A percentile compares a stretch with the other conserved stretches of the same genome.
These are phyloP conservation scores for Acanthosepion lycidas DNA, from an alignment of 2,888 invertebrate species.

Conservation along the genomic window DNA sequence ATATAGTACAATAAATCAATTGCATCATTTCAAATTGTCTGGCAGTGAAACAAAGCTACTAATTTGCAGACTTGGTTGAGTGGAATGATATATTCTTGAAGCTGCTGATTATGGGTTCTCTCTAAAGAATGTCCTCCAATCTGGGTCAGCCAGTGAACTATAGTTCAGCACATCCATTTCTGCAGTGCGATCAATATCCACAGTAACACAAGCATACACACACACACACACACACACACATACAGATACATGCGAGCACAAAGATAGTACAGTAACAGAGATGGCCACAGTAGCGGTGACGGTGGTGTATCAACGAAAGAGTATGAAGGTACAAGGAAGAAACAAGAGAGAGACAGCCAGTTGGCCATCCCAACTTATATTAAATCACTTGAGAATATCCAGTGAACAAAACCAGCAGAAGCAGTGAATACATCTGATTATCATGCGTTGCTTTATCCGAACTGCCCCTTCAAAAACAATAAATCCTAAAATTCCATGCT, in stretches of 20 bases:
- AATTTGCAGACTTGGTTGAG: constrained; percentile 39
- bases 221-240: not conserved
- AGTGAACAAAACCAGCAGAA: constrained; percentile 24
- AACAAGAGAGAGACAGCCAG: not conserved
- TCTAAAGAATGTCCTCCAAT: constrained; percentile 36
- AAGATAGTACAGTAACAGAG: not conserved
- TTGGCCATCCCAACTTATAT: not conserved
- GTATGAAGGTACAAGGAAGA: not conserved
- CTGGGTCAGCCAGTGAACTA: constrained; percentile 44
- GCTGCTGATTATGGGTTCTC: constrained; percentile 43
- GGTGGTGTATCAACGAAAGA: not conserved
- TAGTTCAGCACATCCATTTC: constrained; percentile 44
- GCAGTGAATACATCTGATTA: not conserved
- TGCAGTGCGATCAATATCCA: constrained; percentile 44
- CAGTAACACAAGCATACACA: not conserved
- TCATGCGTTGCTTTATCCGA: constrained; percentile 37
- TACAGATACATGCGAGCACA: not conserved
- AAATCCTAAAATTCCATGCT: constrained; percentile 33
- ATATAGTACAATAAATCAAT: constrained; percentile 43
- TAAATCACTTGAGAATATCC: constrained; percentile 43
- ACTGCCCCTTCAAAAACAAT: constrained; percentile 33
- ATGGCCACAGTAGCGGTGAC: not conserved
- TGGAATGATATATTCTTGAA: constrained; percentile 40
- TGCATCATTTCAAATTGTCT: constrained; percentile 45
- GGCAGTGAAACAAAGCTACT: constrained; percentile 36